Base-by-base conservation (phyloP, 2,888 invertebrate species). In the Geotrupes spiniger region DNA sequence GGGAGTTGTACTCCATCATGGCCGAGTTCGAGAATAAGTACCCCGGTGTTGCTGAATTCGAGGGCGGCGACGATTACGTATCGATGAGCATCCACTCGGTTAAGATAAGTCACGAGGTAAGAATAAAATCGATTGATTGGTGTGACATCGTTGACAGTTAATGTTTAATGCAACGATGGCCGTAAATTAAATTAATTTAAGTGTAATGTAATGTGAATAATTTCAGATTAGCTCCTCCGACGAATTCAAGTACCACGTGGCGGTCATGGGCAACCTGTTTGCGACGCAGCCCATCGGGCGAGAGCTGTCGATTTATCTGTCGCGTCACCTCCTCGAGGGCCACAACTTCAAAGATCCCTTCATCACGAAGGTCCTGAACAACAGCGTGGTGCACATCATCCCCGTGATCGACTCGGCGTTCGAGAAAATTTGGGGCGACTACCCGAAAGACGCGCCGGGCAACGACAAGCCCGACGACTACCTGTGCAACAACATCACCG, bases 211-310 rank as follows among this genome's bases (percentile, higher is more conserved):
- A n/a, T n/a, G n/a, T n/a, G n/a, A n/a, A n/a, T n/a, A 17, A 44
- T 42, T 42, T 64, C 70, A 90, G 89, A 76, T 87, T 52, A 88
- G 87, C 0, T 77, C 82, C 1, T 84, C 88, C 1, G 89, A 89
- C 63, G 91, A 92, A 67, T 78, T 77, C 1, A 92, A 93, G 73
- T 85, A 89, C 63, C 89, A 90, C 64, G 79, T 95, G 10, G 85
- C 87, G 0, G 70, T 95, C n/a, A 74, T 92, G 17, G 93, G 94
- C 52, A 91, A 92, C 42, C 70, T 92, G 41, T 90, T 85, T 66
- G 86, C 83, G 0, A 83, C 87, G 0, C 87, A 94, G 64, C 89
- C 91, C 0, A 74, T 89, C 10, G 92, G 93, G 0, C 82, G 93
- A 43, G 95, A 96, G 72, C 76, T 96, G 49, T 73, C 87, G 1